Evolutionary conservation across 53 echinoderm and acorn worm species (phyloP), one percentile per base, ranked within the genome.

Genomic region (Crossaster papposus): DNA sequence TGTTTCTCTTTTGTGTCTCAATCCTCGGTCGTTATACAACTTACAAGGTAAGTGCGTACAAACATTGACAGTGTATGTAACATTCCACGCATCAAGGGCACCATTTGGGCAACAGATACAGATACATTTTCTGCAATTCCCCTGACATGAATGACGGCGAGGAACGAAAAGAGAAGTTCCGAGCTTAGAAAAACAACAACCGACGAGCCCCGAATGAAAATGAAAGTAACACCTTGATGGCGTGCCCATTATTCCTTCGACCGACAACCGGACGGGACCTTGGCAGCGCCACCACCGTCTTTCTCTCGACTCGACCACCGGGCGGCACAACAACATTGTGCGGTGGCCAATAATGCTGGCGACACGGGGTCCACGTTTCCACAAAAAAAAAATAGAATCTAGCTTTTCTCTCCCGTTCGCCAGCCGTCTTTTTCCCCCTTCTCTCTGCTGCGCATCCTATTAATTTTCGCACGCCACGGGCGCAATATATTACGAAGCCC

Each of bases 391-490:
- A 90, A 55, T n/a, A 34, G 77, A 78, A 65, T 50, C 70, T 28
- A n/a, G 68, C 52, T 17, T 44, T 22, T 51, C 12, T 51, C 26
- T 24, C n/a, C 38, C n/a, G 23, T 17, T 78, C n/a, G 20, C 51
- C 50, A 73, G 35, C 20, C 75, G 17, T 74, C 22, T 74, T 74
- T 36, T 74, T 74, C 31, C 51, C 51, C 31, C 51, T 26, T 44
- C 51, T 78, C n/a, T 78, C 78, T 50, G 28, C 78, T 31, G 28
- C 73, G 81, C 90, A 81, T 90, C 90, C 90, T 81, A 90, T 90
- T 90, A 90, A 90, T 90, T 90, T 83, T 82, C 83, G 78, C 83
- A 83, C 83, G 90, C 90, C 90, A 73, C 35, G 71, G 90, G 90
- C 90, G 83, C 90, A 83, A 83, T 90, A 90, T 90, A 90, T 90